phyloP scores from a whole-genome alignment of 2,888 invertebrate genomes.

The Philereme vetulata region DNA sequence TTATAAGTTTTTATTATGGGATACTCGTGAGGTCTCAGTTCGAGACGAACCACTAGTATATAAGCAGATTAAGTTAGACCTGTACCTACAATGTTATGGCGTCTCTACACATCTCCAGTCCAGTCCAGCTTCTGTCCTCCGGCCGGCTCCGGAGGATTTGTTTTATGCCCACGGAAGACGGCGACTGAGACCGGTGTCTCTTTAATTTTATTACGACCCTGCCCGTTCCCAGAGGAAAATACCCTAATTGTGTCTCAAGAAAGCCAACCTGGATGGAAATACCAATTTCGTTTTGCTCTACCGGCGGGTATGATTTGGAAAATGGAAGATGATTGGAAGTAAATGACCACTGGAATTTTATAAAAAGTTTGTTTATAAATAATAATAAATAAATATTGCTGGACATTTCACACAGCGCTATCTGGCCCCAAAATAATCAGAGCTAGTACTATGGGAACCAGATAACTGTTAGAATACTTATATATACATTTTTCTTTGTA shows the following conservation, averaged over 20 bases:
- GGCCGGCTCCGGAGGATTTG: conserved; percentile 72
- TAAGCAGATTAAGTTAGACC: neutral
- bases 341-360: neutral
- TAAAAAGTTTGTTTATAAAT: neutral
- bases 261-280: conserved; percentile 69
- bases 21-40: too few species aligned
- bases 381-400: too few species aligned
- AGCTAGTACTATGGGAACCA: too few species aligned
- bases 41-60: too few species aligned
- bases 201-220: conserved; percentile 82
- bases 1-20: too few species aligned
- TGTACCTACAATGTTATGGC: conserved; percentile 4
- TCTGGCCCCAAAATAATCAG: too few species aligned
- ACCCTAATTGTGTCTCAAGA: conserved; percentile 79
- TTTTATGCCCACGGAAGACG: conserved; percentile 78
- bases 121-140: conserved; percentile 40
- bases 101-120: conserved; percentile 50
- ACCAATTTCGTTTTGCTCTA: conserved; percentile 60
- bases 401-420: too few species aligned
- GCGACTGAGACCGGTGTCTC: conserved; percentile 70
- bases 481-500: too few species aligned
- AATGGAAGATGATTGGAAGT: neutral
- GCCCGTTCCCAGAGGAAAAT: conserved; percentile 65
- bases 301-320: conserved; percentile 13
- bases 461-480: too few species aligned